Evolutionary conservation across 2,797 vertebrate species (phyloP).

Genomic region (Sebastiscus albofasciatus): DNA sequence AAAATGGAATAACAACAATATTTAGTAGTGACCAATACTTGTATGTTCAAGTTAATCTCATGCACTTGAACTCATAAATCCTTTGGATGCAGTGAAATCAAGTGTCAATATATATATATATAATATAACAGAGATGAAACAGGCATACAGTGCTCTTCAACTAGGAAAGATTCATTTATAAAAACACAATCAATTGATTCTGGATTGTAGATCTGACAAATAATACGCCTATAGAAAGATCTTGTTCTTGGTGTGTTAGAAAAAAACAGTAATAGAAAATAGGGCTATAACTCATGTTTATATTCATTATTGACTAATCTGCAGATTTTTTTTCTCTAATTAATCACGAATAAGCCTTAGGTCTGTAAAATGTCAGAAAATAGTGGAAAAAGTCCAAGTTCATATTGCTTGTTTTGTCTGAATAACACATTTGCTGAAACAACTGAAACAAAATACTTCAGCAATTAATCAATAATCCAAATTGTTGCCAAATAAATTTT

Average conservation of each 20-base stretch:
- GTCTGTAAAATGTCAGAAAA: too few species aligned
- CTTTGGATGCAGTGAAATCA: not conserved
- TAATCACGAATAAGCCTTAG: too few species aligned
- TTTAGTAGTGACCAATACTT: not conserved
- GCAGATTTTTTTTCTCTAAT: too few species aligned
- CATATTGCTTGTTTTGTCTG: too few species aligned
- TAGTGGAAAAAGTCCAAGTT: not conserved
- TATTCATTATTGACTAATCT: not conserved
- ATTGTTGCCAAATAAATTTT: too few species aligned
- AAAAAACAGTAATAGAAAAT: not conserved
- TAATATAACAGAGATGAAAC: not conserved
- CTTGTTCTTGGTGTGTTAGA: not conserved
- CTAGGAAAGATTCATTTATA: not conserved
- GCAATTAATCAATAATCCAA: too few species aligned
- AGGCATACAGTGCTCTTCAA: not conserved
- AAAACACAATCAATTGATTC: not conserved
- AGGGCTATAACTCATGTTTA: not conserved
- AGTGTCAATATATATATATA: not conserved
- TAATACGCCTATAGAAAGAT: not conserved
- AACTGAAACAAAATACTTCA: too few species aligned
- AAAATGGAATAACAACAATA: not conserved
- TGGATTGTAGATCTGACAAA: not conserved
- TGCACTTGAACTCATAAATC: not conserved
- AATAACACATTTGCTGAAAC: too few species aligned
- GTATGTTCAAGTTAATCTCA: not conserved